Percentiles rank a stretch among this genome's conserved stretches.
Evolutionary conservation across 2,797 vertebrate genomes (phyloP).

Genomic region (Remorina albescens): DNA sequence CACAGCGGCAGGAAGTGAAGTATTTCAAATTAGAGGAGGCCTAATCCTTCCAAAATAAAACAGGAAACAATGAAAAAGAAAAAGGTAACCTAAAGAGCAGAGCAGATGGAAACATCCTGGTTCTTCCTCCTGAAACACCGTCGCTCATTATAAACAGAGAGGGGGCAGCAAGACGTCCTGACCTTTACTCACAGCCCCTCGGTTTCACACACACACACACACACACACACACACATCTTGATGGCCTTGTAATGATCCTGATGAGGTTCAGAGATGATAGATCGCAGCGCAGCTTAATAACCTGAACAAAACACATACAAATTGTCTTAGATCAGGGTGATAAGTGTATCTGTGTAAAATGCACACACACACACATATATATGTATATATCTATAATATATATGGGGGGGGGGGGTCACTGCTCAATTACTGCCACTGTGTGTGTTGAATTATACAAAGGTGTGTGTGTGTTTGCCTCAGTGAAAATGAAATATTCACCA

Average conservation of each 20-base stretch:
- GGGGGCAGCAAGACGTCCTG: constrained; percentile 74
- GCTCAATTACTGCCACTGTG: constrained; percentile 43
- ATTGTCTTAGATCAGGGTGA: no score
- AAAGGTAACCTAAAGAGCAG: no score
- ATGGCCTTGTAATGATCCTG: constrained; percentile 64
- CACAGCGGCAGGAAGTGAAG: no score
- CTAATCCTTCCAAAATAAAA: no score
- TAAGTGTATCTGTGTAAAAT: no score
- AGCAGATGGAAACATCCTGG: not conserved
- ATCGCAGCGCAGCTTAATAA: constrained; percentile 54
- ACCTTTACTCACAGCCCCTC: constrained; percentile 67
- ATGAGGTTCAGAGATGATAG: constrained; percentile 51
- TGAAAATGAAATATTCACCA: constrained; percentile 59
- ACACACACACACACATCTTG: constrained; percentile 41
- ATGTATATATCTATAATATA: no score
- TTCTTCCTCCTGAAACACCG: not conserved
- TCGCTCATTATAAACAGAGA: constrained; percentile 78
- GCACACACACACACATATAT: no score
- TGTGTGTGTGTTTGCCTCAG: constrained; percentile 5
- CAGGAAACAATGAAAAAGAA: no score
- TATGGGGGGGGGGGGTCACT: constrained; percentile 20
- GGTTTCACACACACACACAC: constrained; percentile 44
- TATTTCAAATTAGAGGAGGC: no score
- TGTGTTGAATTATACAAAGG: constrained; percentile 3
- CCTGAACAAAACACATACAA: constrained; percentile 28